These are phyloP conservation scores for Amblyteles armatorius DNA, from an alignment of 2,888 invertebrate genomes.

Conservation along the genomic window DNA sequence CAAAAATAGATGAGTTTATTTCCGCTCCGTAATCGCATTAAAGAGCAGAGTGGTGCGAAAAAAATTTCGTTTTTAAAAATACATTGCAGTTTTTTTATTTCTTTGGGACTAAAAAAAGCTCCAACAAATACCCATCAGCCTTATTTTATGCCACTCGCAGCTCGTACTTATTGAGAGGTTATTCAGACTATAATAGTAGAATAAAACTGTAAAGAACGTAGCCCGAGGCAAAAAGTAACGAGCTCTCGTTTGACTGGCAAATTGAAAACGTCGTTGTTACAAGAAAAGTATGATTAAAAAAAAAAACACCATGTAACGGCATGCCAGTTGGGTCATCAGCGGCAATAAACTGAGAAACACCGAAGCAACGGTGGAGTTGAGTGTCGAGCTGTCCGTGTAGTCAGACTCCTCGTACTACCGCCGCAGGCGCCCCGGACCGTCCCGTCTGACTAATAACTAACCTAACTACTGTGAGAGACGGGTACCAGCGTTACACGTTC, in stretches of 20 bases:
- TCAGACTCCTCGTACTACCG: neutral
- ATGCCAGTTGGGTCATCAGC: neutral
- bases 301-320: slow-evolving; percentile 4
- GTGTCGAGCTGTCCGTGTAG: neutral
- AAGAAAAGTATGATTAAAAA: slow-evolving; percentile 15
- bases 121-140: neutral
- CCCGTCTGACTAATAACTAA: slow-evolving; percentile 22
- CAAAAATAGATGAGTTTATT: neutral
- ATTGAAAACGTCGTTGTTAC: slow-evolving; percentile 24
- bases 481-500: neutral
- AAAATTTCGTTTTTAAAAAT: too few relatives aligned
- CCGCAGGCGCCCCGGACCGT: neutral
- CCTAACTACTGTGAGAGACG: slow-evolving; percentile 2
- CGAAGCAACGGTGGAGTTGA: neutral
- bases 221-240: slow-evolving; percentile 37
- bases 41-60: too few relatives aligned
- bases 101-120: neutral
- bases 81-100: neutral
- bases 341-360: neutral
- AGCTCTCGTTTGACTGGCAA: slow-evolving; percentile 33
- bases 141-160: slow-evolving; percentile 12
- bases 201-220: slow-evolving; percentile 48
- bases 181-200: slow-evolving; percentile 40
- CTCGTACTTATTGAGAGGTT: slow-evolving; percentile 38
- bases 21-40: neutral